Base-by-base conservation (phyloP, 2,888 invertebrate species). In the Saturnia japonica region DNA sequence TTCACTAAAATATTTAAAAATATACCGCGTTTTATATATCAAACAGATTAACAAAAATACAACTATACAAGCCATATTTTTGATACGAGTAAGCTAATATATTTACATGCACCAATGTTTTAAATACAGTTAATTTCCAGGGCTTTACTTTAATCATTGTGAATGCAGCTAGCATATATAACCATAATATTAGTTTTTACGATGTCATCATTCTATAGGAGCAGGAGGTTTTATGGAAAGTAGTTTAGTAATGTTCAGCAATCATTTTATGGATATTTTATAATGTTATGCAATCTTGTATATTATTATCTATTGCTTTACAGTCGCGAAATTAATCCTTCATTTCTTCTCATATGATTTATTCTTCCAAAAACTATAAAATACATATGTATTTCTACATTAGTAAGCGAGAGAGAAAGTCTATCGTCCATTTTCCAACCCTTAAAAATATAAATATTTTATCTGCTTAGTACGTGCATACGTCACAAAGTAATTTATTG, bases 141-240 rank as follows among this genome's bases (percentile, higher is more conserved):
- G 25, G 57, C 25, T 57, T 12, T 60, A 60, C 57, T 25, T 28
- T 60, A 25, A 28, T 60, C 25, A 60, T 60, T 60, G 28, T 60
- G 57, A 60, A 60, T 60, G 28, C 57, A 60, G 57, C 57, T 25
- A 25, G 57, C 28, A 14, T 28, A 14, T 28, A 28, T 60, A 60
- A 60, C 57, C 25, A 60, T 12, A 28, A 60, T 54, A 54, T 60
- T 60, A 28, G 57, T 60, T 60, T 60, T 60, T 28, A 60, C 28
- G 57, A 60, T 28, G 28, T 14, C 11, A 14, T 60, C 57, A 60
- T 54, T 54, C 11, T 22, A 22, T 60, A 60, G 3, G 25, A 43
- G 40, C 28, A 60, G 3, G 25, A 43, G 40, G 42, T 66, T 42
- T 34, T 42, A 66, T 43, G 42, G 25, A 43, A 42, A 22, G 22